Percentiles rank a stretch among this genome's conserved stretches.
Evolutionary conservation across 2,797 vertebrate species (phyloP).

Genomic region (Molossus molossus): DNA sequence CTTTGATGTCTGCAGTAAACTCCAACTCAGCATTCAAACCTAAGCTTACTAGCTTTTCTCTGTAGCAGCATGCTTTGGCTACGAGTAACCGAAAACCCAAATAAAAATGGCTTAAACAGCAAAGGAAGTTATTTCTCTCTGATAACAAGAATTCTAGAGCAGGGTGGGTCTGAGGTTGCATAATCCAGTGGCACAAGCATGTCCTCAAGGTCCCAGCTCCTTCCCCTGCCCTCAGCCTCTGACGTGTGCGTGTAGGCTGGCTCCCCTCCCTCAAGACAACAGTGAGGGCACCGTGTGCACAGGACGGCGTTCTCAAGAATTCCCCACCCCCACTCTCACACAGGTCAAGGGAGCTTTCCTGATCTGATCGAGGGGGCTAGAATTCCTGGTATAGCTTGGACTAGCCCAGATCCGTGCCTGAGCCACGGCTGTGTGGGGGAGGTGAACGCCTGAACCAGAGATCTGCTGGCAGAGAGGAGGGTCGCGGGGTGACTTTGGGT

Average conservation of each 20-base stretch:
- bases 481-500: not conserved
- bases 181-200: not conserved
- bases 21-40: constrained; percentile 37
- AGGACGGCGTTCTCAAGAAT: not conserved
- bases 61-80: constrained; percentile 55
- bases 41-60: constrained; percentile 25
- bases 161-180: not conserved
- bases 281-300: not conserved
- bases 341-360: not conserved
- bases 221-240: not conserved
- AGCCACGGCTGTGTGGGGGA: not conserved
- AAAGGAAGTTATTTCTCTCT: not conserved
- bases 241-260: not conserved
- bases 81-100: constrained; percentile 65
- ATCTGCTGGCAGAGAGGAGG: not conserved
- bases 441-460: not conserved
- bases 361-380: not conserved
- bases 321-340: not conserved
- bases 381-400: not conserved
- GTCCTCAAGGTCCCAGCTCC: not conserved
- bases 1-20: not conserved
- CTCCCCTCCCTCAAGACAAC: not conserved
- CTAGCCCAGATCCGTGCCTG: not conserved
- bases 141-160: not conserved
- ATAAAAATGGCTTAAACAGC: constrained; percentile 49